Evolutionary conservation across 2,888 invertebrate species (phyloP).

Genomic region (Keiferia lycopersicella): DNA sequence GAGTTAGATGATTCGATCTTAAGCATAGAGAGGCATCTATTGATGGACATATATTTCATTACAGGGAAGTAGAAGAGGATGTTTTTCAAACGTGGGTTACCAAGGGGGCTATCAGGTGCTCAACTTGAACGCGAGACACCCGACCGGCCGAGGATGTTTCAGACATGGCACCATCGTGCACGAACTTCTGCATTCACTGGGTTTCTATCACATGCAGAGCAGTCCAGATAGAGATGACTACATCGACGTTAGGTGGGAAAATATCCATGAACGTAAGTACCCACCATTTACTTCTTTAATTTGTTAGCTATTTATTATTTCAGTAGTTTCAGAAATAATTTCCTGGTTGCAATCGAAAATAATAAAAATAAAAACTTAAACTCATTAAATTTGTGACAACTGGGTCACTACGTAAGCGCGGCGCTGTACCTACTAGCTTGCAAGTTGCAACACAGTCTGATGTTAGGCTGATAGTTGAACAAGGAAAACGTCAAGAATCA

Average conservation of each 20-base stretch:
- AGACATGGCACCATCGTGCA: constrained; percentile 87
- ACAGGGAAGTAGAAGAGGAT: constrained; percentile 71
- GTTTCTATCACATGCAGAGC: constrained; percentile 93
- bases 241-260: constrained; percentile 87
- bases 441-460: constrained; percentile 5
- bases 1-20: not conserved
- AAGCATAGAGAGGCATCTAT: no score
- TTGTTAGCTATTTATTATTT: not conserved
- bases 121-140: constrained; percentile 79
- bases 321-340: no score
- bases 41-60: not conserved
- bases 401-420: not conserved
- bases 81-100: constrained; percentile 76
- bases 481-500: not conserved
- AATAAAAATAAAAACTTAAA: no score
- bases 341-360: no score
- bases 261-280: constrained; percentile 83
- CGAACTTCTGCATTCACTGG: constrained; percentile 89
- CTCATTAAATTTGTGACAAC: no score
- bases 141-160: constrained; percentile 81
- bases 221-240: constrained; percentile 88
- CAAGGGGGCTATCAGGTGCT: constrained; percentile 78
- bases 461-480: not conserved
- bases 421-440: not conserved
- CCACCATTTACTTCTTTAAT: not conserved